Evolutionary conservation across 1,140 invertebrate genomes (phyloP).

Genomic region (Trichonephila clavata): DNA sequence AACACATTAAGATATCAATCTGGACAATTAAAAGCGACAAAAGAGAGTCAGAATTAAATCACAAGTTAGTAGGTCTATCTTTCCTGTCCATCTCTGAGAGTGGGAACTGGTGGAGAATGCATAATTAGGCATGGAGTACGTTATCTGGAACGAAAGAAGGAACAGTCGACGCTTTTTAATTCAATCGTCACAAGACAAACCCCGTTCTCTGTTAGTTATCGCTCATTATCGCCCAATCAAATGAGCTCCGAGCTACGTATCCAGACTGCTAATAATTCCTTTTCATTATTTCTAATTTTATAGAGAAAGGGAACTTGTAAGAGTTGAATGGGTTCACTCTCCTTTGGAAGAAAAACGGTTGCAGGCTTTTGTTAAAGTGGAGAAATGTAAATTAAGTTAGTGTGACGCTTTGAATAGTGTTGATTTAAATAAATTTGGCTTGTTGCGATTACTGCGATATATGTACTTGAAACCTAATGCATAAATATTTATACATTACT

Average conservation of each 20-base stretch:
- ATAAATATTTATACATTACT: too few species aligned
- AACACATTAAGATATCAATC: slow-evolving; percentile 68
- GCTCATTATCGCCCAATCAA: slow-evolving; percentile 62
- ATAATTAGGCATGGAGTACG: slow-evolving; percentile 40
- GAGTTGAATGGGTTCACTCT: slow-evolving; percentile 3
- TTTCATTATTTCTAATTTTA: slow-evolving; percentile 57
- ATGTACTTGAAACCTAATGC: too few species aligned
- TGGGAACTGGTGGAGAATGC: slow-evolving; percentile 24
- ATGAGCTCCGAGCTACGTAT: neutral
- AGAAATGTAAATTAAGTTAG: neutral
- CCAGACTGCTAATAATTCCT: slow-evolving; percentile 68
- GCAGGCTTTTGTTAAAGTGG: neutral
- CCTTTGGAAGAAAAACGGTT: neutral
- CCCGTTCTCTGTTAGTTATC: slow-evolving; percentile 61
- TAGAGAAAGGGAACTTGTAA: neutral
- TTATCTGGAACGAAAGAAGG: slow-evolving; percentile 54
- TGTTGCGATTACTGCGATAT: too few species aligned
- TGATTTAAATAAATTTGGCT: neutral
- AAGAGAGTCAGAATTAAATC: slow-evolving; percentile 57
- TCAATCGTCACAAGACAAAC: slow-evolving; percentile 66
- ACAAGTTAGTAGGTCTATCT: slow-evolving; percentile 41
- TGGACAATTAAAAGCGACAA: slow-evolving; percentile 66
- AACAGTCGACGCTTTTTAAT: slow-evolving; percentile 68
- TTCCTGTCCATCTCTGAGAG: slow-evolving; percentile 50
- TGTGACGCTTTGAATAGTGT: neutral